Evolutionary conservation across 2,888 invertebrate species (phyloP), one percentile per base, ranked within the genome.

Genomic region (Vesta saturnalis): DNA sequence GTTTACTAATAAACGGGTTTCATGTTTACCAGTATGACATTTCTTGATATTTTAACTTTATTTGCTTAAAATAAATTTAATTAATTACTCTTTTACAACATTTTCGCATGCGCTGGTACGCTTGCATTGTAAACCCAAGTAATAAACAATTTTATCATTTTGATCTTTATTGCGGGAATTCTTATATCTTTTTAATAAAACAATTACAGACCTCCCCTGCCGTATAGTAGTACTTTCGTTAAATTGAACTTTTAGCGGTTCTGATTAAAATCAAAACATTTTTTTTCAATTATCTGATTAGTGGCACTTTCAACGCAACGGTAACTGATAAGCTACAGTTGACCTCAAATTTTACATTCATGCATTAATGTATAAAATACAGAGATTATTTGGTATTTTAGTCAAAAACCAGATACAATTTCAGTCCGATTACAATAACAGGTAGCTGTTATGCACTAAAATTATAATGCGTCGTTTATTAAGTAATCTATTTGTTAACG

Each of bases 261-360:
- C 19, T 12, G 52, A 52, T 52, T 19, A 52, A n/a, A 19, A 52
- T 52, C 52, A 19, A 19, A 18, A 52, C 12, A 19, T 52, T 39
- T 30, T 52, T 52, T 21, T 19, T 19, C 52, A 52, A 52, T 52
- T 52, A 52, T 52, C 52, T 52, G 52, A 52, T 52, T 19, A 16
- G 19, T 3, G 43, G 67, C 59, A 59, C 57, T 67, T 67, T 67
- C 67, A 67, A 67, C 67, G 67, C 62, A 58, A 67, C 67, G 58
- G 19, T 62, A 15, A 16, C 16, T 43, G 43, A 49, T 19, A 5
- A 52, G 19, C 12, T 39, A 39, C 4, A n/a, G 10, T 43, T 43
- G 43, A 43, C 43, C 43, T 12, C 30, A 18, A 18, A n/a, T 14
- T 3, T 12, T 43, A 8, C n/a, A 49, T 49, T 49, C 39, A 39